phyloP scores from a whole-genome alignment of 2,113 vertebrate genomes.

The Alaudala cheleensis region DNA sequence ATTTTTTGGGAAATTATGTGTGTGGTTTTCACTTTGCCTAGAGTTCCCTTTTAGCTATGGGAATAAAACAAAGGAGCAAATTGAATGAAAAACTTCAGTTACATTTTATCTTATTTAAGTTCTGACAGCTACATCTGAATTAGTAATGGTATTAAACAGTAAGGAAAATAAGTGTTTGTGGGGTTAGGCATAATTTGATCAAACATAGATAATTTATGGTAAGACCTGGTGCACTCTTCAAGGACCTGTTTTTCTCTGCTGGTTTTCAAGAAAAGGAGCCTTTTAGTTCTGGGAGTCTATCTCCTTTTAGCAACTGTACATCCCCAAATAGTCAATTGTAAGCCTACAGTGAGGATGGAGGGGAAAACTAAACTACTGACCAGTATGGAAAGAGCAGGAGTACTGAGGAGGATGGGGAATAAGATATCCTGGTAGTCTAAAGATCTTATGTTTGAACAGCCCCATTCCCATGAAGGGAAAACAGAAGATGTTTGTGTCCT shows the following conservation, averaged over 20 bases:
- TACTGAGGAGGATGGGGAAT: not conserved
- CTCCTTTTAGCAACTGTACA: not conserved
- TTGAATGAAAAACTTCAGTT: not conserved
- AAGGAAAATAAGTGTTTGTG: not conserved
- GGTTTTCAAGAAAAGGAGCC: not conserved
- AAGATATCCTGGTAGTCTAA: not conserved
- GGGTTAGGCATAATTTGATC: not conserved
- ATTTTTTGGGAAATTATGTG: not conserved
- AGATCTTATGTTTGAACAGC: not conserved
- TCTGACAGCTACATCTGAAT: not conserved
- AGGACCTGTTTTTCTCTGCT: not conserved
- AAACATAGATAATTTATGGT: not conserved
- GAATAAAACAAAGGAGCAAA: not conserved
- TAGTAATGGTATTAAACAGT: not conserved
- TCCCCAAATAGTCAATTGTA: not conserved
- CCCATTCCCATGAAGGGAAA: not conserved
- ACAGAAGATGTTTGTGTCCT: not conserved
- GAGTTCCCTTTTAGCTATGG: not conserved
- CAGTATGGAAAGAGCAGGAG: not conserved
- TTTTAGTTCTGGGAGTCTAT: not conserved
- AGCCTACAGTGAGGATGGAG: not conserved
- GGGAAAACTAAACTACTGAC: not conserved
- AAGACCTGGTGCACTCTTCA: not conserved
- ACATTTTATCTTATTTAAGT: not conserved
- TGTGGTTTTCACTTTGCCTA: not conserved